Conservation (phyloP, 1,140 invertebrate genomes). For the Anoplophora glabripennis region DNA sequence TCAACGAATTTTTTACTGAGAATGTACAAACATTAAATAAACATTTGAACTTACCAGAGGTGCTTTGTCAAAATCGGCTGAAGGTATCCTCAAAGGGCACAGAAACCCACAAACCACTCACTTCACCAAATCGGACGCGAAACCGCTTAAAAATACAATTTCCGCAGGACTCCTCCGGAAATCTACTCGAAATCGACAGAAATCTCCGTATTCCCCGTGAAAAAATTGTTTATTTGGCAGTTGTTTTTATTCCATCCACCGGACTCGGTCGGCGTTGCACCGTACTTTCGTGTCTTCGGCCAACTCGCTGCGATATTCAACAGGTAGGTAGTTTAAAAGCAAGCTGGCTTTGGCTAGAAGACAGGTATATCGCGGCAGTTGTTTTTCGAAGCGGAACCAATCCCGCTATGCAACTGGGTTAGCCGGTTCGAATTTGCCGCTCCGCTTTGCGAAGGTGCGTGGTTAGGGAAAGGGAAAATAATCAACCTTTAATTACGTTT, state of each 20-base stretch:
- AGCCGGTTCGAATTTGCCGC: constrained; percentile 3
- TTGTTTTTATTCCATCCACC: constrained; percentile 2
- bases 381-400: constrained; percentile 12
- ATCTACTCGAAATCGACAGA: background rate
- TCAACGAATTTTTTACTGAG: too few species aligned
- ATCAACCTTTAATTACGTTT: too few species aligned
- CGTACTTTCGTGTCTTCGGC: constrained; percentile 11
- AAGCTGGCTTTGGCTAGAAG: constrained; percentile 9
- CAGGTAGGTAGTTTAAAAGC: constrained; percentile 14
- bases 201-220: background rate
- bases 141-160: background rate
- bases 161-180: background rate
- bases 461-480: constrained; percentile 12
- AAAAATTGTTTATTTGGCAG: background rate
- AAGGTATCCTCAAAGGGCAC: background rate
- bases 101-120: background rate
- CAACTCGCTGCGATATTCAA: constrained; percentile 12
- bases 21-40: too few species aligned
- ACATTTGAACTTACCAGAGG: too few species aligned
- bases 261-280: background rate
- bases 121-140: too few species aligned
- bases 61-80: too few species aligned
- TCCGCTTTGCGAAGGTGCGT: background rate
- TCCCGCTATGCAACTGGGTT: constrained; percentile 6
- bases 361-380: constrained; percentile 9